Base-by-base conservation (phyloP, 2,888 invertebrate genomes). In the Drosophila acutilabella region DNA sequence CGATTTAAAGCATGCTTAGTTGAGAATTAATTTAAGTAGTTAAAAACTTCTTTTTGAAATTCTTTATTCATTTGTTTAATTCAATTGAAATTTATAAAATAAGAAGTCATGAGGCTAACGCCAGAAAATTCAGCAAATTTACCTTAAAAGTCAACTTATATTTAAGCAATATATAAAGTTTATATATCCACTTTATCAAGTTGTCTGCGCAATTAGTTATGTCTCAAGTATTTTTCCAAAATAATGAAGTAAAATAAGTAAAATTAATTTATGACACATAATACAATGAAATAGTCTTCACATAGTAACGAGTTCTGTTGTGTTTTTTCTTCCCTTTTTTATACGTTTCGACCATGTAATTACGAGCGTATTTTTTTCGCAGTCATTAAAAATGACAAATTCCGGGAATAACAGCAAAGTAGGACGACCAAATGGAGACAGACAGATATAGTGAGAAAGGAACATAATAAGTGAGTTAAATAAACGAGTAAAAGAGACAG, bases 371-470 rank as follows among this genome's bases (percentile, higher is more conserved):
- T 84, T 84, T 85, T 87, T 84, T 87, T 79, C 78, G 52, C 80
- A 84, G 83, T 84, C 83, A 87, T 84, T 84, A 84, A 84, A 83
- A 87, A 87, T 84, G 83, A 84, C 83, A 84, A 84, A 84, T 87
- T 87, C 83, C 88, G 80, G 65, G 64, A 84, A 72, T 60, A 84
- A 60, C 76, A 67, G 72, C 79, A 84, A 86, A 81, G 75, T 81
- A 78, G 88, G 61, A 64, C 72, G 60, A 38, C 59, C 56, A 58
- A 23, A 47, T 44, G 51, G 57, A 54, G 48, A 48, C 48, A 18
- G 54, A 54, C 53, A 62, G 26, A 42, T 48, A 50, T 57, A 53
- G 41, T 26, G 41, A 51, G 16, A 60, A 23, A 23, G 40, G 13
- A 20, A 45, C 52, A 16, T 23, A 26, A 36, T 13, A 23, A 45